Evolutionary conservation across 2,113 vertebrate species (phyloP).

Genomic region (Menidia beryllina): DNA sequence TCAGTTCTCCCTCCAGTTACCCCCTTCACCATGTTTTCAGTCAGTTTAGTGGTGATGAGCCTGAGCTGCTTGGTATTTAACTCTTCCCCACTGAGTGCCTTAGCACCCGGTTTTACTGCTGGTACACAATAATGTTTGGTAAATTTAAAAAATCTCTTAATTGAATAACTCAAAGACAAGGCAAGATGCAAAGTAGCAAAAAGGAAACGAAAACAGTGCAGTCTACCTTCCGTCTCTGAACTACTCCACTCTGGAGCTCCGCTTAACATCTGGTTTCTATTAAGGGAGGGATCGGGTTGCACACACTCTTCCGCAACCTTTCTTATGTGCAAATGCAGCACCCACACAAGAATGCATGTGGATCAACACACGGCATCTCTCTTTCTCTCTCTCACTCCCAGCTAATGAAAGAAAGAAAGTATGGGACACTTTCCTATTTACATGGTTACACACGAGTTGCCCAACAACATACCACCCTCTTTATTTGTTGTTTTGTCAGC

Average conservation of each 20-base stretch:
- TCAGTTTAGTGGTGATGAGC: conserved; percentile 19
- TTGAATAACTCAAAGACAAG: not conserved
- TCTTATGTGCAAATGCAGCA: conserved; percentile 66
- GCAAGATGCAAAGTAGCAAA: not conserved
- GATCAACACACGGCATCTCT: conserved; percentile 1
- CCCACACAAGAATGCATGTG: conserved; percentile 36
- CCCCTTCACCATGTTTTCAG: conserved; percentile 12
- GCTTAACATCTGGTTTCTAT: conserved; percentile 83
- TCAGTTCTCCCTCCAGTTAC: conserved; percentile 20
- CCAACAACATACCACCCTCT: conserved; percentile 26
- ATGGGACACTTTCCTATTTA: conserved; percentile 46
- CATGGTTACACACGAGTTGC: conserved; percentile 45
- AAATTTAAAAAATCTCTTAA: not conserved
- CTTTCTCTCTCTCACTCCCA: conserved; percentile 16
- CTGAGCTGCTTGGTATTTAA: conserved; percentile 22
- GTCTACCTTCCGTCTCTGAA: conserved; percentile 39
- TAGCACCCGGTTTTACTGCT: not conserved
- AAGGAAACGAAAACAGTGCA: conserved; percentile 14
- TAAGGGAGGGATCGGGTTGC: conserved; percentile 72
- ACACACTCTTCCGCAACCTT: conserved; percentile 54
- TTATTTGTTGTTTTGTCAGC: conserved; percentile 41
- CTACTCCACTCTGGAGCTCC: conserved; percentile 45
- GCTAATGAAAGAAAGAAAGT: conserved; percentile 51
- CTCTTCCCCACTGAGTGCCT: conserved; percentile 4
- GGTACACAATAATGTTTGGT: not conserved